Conservation (phyloP, 2,888 invertebrate genomes). For the Amphipyra berbera region DNA sequence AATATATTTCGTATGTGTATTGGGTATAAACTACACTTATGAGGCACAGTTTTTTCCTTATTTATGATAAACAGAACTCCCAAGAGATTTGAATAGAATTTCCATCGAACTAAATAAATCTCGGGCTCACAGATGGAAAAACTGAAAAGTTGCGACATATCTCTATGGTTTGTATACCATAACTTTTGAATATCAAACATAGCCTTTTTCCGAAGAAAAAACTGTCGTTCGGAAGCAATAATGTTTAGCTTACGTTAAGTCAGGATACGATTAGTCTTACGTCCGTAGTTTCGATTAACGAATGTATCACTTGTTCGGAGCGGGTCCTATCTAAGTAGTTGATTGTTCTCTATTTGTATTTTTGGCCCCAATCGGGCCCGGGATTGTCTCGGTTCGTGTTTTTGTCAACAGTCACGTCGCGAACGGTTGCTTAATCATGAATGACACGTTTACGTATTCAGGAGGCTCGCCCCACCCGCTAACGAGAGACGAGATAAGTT, state of each 20-base stretch:
- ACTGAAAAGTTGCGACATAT: neutral
- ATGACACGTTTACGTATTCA: slow-evolving; percentile 88
- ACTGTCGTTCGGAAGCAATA: slow-evolving; percentile 16
- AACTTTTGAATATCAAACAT: slow-evolving; percentile 41
- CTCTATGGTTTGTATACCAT: slow-evolving; percentile 19
- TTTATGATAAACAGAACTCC: slow-evolving; percentile 21
- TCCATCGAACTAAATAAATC: slow-evolving; percentile 44
- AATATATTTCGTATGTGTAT: slow-evolving; percentile 8
- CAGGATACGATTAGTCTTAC: slow-evolving; percentile 23
- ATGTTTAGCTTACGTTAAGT: slow-evolving; percentile 9
- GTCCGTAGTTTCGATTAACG: slow-evolving; percentile 48
- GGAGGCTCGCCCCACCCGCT: slow-evolving; percentile 80
- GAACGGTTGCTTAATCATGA: slow-evolving; percentile 85
- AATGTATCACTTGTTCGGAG: slow-evolving; percentile 42
- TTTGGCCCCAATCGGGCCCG: slow-evolving; percentile 63
- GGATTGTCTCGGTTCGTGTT: slow-evolving; percentile 73
- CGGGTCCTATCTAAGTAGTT: slow-evolving; percentile 52
- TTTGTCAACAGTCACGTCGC: slow-evolving; percentile 83
- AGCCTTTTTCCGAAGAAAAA: slow-evolving; percentile 17
- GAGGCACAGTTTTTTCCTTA: slow-evolving; percentile 23
- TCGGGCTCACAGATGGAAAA: slow-evolving; percentile 17
- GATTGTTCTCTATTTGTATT: slow-evolving; percentile 59
- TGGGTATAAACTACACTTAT: slow-evolving; percentile 13
- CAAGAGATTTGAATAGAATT: slow-evolving; percentile 41
- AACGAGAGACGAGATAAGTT: slow-evolving; percentile 88